These are phyloP conservation scores for Exephanes ischioxanthus DNA, from an alignment of 2,888 invertebrate genomes.

Conservation along the genomic window DNA sequence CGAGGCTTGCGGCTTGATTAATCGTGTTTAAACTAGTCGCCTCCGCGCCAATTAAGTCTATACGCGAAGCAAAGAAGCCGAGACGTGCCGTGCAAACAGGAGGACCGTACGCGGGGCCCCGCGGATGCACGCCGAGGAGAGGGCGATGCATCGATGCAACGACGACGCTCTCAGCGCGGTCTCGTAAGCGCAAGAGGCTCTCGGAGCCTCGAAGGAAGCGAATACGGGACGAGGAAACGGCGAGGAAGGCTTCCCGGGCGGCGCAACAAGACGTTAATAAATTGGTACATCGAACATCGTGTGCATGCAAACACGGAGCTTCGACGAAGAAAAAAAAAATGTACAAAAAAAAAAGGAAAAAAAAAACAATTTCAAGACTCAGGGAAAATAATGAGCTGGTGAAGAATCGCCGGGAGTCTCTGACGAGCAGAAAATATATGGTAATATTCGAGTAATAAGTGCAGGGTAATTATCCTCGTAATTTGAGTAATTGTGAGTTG, in stretches of 20 bases:
- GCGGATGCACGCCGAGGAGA: constrained; percentile 21
- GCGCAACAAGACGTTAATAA: constrained; percentile 59
- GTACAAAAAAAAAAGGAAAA: background rate
- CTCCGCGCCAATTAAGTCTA: constrained; percentile 82
- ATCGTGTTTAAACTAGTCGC: constrained; percentile 83
- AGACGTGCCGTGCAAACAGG: constrained; percentile 64
- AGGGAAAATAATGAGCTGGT: background rate
- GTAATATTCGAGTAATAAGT: background rate
- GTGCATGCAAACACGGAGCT: constrained; percentile 28
- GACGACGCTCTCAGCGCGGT: background rate
- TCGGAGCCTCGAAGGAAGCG: background rate
- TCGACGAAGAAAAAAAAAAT: background rate
- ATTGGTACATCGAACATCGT: constrained; percentile 52
- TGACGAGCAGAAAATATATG: background rate
- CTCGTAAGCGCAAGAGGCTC: background rate
- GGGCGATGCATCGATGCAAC: constrained; percentile 5
- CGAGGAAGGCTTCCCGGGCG: constrained; percentile 22
- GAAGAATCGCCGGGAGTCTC: background rate
- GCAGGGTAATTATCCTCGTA: no score
- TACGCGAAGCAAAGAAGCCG: constrained; percentile 69
- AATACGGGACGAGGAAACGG: background rate
- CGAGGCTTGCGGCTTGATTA: constrained; percentile 80
- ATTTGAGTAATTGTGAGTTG: no score
- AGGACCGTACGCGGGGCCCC: constrained; percentile 42
- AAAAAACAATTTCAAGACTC: background rate